phyloP scores from a whole-genome alignment of 23 tunicate species.

The Botrylloides violaceus region DNA sequence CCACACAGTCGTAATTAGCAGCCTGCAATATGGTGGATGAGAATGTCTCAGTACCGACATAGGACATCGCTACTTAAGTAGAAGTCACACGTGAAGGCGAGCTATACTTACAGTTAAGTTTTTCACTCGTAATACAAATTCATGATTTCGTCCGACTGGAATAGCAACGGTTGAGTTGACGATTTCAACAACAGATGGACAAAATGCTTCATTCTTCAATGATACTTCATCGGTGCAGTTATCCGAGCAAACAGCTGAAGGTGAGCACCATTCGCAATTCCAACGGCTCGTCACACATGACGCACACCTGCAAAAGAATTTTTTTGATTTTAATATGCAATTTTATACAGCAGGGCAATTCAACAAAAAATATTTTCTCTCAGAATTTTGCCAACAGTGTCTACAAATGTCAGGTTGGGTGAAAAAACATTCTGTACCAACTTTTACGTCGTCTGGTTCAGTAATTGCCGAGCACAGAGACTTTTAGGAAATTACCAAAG shows the following conservation, averaged over 20 bases:
- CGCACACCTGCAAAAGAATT: constrained; percentile 38
- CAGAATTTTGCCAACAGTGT: too few species aligned
- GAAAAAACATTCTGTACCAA: too few species aligned
- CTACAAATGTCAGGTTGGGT: too few species aligned
- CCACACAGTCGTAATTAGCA: constrained; percentile 5
- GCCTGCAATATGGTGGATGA: constrained; percentile 3
- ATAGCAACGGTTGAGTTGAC: constrained; percentile 3
- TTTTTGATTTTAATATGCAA: neutral
- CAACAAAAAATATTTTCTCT: too few species aligned
- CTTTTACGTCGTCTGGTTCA: too few species aligned
- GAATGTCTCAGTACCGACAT: too few species aligned
- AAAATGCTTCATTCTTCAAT: neutral
- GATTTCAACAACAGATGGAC: constrained; percentile 33
- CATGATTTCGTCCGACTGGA: constrained; percentile 8
- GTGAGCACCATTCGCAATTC: constrained; percentile 57
- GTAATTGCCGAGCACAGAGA: too few species aligned
- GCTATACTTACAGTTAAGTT: constrained; percentile 21
- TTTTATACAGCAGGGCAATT: too few species aligned
- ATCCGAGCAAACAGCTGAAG: constrained; percentile 14
- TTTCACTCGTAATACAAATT: neutral
- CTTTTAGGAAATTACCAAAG: too few species aligned
- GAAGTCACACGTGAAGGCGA: too few species aligned
- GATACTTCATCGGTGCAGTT: neutral
- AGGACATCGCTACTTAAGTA: too few species aligned
- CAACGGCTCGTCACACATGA: constrained; percentile 47